Base-by-base conservation (phyloP, 2,113 vertebrate genomes). In the Megaleporinus macrocephalus region DNA sequence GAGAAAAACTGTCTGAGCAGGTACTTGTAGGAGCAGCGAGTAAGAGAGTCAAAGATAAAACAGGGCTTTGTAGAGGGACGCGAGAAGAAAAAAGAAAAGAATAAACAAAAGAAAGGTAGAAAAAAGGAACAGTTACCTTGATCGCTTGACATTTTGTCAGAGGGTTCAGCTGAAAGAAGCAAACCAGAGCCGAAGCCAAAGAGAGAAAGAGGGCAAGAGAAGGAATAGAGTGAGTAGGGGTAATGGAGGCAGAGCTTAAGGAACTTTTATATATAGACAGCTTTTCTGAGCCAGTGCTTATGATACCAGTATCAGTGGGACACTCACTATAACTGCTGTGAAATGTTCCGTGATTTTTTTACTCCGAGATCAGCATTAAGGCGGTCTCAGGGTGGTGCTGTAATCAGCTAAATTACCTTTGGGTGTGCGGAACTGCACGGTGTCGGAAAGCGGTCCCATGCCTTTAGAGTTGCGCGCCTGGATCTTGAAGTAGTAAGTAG, bases 141-240 rank as follows among this genome's bases (percentile, higher is more conserved):
- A 88, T 99, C 98, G 95, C 98, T 99, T 94, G 97, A 96, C 97
- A 99, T 99, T 97, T 98, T 98, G 96, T 99, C 97, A 93, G 97
- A 96, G 91, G 97, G 97, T 91, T 99, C 98, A 95, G 98, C 98
- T 98, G 70, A 2, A 76, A 36, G 30, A 83, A 96, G 94, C 88
- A 90, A 92, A 94, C 88, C 91, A 93, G 88, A 87, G 83, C 11
- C 87, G 91, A 94, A 94, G 87, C 41, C 41, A 86, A 26, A 91
- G 90, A 68, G 71, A 76, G 29, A 81, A 86, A 88, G 83, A 81
- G 93, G 90, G 92, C 96, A 90, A 96, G 95, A 91, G 96, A 91
- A 96, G 90, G 90, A 90, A 95, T 87, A 70, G 66, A 44, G 36
- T 44, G 36, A 44, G 33, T 24, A 70, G 12, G 30, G 65, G 18